Evolutionary conservation across 1,140 invertebrate genomes (phyloP), one percentile per base, ranked within the genome.

Genomic region (Heliconius congener): DNA sequence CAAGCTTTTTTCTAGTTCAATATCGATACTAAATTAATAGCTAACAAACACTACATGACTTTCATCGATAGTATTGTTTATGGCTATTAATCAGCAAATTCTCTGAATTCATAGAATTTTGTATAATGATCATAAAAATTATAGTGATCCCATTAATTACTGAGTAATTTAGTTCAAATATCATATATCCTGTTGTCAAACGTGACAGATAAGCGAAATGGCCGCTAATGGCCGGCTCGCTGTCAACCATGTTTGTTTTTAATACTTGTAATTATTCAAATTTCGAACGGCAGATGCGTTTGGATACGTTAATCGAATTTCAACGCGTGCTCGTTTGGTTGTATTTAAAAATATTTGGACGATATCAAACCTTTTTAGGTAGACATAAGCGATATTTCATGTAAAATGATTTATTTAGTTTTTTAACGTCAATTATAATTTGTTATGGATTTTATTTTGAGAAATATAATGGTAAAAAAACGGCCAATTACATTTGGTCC

Each of bases 251-350:
- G 89, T 93, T 90, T 92, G 90, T 91, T 90, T 93, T 91, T 88
- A 84, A 89, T 91, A 92, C 87, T 86, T 87, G 88, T 92, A 90
- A 92, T 93, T 93, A 93, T 91, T 93, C 85, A 92, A 93, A 93
- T 92, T 92, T 92, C 80, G 89, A 91, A 92, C 85, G 86, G 91
- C 91, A 93, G 91, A 93, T 92, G 91, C 88, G 89, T 90, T 86
- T 85, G 80, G 82, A 86, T 83, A 83, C 86, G 87, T 87, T 92
- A 93, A 92, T 93, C 91, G 90, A 91, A 91, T 93, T 88, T 82
- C 79, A 80, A 86, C 84, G 85, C 83, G 75, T 82, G 77, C 60
- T 83, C 74, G 73, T 74, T 76, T 66, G 60, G 30, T 66, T 30
- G 60, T 66, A 66, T 27, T 27, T 66, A 55, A 52, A 73, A 60